Percentiles rank a stretch among this genome's conserved stretches.
phyloP scores from a whole-genome alignment of 1,140 invertebrate genomes.

The Caerostris extrusa region DNA sequence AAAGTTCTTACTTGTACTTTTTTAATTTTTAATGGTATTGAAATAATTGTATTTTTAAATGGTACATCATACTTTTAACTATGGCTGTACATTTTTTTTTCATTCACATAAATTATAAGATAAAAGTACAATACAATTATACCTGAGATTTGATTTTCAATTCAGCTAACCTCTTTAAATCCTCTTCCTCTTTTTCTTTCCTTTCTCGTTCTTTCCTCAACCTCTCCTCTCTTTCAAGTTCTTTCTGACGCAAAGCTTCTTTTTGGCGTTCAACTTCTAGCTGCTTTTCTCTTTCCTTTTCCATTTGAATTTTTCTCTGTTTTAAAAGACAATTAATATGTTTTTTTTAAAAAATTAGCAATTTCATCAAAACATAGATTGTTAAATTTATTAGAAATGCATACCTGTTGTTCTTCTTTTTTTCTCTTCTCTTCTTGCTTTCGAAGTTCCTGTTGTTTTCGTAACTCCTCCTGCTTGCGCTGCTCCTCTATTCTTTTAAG shows the following conservation, averaged over 20 bases:
- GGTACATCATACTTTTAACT: too few relatives aligned
- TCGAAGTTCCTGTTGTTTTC: conserved; percentile 66
- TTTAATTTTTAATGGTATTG: too few relatives aligned
- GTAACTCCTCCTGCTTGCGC: conserved; percentile 69
- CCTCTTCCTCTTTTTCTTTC: conserved; percentile 53
- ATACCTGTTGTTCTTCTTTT: conserved; percentile 77
- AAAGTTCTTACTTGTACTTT: too few relatives aligned
- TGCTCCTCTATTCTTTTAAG: conserved; percentile 58
- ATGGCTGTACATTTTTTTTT: too few relatives aligned
- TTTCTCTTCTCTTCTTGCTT: conserved; percentile 74
- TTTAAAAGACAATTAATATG: too few relatives aligned
- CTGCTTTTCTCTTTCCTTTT: conserved; percentile 61
- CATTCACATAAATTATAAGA: too few relatives aligned
- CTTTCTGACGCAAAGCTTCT: conserved; percentile 78
- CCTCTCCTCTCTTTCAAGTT: conserved; percentile 77
- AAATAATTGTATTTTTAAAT: too few relatives aligned
- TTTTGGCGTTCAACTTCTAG: conserved; percentile 73
- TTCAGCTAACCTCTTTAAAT: conserved; percentile 80
- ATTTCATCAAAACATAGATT: neutral
- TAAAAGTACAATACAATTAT: neutral
- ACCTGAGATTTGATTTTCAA: conserved; percentile 79
- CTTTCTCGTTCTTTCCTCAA: conserved; percentile 71
- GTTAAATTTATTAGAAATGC: neutral
- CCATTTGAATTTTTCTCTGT: conserved; percentile 34
- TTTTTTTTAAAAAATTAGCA: too few relatives aligned